phyloP scores from a whole-genome alignment of 2,113 vertebrate genomes.

The Rissa tridactyla region DNA sequence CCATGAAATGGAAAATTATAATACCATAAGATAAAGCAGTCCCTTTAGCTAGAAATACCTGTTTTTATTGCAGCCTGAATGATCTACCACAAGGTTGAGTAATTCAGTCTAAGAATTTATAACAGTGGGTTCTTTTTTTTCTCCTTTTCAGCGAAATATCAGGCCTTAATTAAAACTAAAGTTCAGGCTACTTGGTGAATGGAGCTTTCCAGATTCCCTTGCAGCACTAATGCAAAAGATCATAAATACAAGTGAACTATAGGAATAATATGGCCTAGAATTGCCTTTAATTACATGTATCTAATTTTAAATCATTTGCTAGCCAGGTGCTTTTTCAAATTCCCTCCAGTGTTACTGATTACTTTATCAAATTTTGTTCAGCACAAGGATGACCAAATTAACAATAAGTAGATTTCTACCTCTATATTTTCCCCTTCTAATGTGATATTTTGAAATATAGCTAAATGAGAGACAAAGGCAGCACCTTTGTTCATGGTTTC shows the following conservation, averaged over 20 bases:
- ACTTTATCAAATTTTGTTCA: background rate
- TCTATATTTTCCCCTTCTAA: background rate
- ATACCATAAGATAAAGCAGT: background rate
- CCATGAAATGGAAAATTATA: background rate
- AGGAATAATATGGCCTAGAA: conserved; percentile 18
- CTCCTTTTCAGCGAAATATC: conserved; percentile 33
- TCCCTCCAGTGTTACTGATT: background rate
- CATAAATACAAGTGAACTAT: conserved; percentile 20
- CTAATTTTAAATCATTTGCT: background rate
- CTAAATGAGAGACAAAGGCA: background rate
- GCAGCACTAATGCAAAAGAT: background rate
- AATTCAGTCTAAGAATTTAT: conserved; percentile 30
- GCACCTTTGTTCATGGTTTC: conserved; percentile 39
- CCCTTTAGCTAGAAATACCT: background rate
- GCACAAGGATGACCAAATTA: background rate
- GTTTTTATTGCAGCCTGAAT: conserved; percentile 5
- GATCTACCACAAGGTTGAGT: conserved; percentile 29
- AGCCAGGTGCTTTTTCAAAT: background rate
- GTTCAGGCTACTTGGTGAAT: conserved; percentile 47
- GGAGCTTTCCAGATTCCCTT: conserved; percentile 16
- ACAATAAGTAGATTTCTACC: background rate
- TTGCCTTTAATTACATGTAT: background rate
- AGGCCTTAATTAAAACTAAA: conserved; percentile 70
- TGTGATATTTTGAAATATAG: background rate
- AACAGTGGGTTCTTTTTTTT: background rate